A percentile compares a stretch with the other conserved stretches of the same genome.
These are phyloP conservation scores for Gryllus bimaculatus DNA, from an alignment of 1,140 invertebrate genomes.

Conservation along the genomic window DNA sequence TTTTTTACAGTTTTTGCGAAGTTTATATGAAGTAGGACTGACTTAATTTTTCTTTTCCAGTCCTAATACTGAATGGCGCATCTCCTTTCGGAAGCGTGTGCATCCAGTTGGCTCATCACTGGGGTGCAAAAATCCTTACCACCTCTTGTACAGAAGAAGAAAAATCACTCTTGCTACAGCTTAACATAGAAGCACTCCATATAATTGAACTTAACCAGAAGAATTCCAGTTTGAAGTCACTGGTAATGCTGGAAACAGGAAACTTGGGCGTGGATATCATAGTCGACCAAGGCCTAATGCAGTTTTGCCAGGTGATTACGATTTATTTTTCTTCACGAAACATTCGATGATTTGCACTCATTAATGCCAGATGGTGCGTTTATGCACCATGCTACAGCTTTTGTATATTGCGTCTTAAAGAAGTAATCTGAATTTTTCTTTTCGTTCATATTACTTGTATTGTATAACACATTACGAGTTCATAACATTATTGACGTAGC, in stretches of 20 bases:
- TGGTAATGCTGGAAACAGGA: constrained; percentile 40
- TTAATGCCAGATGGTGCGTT: too few relatives aligned
- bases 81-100: constrained; percentile 35
- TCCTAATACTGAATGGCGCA: constrained; percentile 40
- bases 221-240: constrained; percentile 32
- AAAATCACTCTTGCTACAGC: constrained; percentile 33
- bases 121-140: constrained; percentile 40
- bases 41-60: constrained; percentile 19
- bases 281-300: constrained; percentile 30
- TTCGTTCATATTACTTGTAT: too few relatives aligned
- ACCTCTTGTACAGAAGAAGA: constrained; percentile 35
- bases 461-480: too few relatives aligned
- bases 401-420: too few relatives aligned
- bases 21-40: too few relatives aligned
- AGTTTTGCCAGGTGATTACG: constrained; percentile 25
- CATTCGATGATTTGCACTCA: too few relatives aligned
- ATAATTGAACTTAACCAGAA: constrained; percentile 36
- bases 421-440: too few relatives aligned
- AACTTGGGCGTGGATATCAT: constrained; percentile 40
- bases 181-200: constrained; percentile 33
- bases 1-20: too few relatives aligned
- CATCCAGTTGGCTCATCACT: constrained; percentile 38
- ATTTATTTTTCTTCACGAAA: too few relatives aligned
- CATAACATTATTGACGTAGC: too few relatives aligned
- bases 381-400: too few relatives aligned